phyloP scores from a whole-genome alignment of 2,888 invertebrate genomes.

The Archips crataeganus region DNA sequence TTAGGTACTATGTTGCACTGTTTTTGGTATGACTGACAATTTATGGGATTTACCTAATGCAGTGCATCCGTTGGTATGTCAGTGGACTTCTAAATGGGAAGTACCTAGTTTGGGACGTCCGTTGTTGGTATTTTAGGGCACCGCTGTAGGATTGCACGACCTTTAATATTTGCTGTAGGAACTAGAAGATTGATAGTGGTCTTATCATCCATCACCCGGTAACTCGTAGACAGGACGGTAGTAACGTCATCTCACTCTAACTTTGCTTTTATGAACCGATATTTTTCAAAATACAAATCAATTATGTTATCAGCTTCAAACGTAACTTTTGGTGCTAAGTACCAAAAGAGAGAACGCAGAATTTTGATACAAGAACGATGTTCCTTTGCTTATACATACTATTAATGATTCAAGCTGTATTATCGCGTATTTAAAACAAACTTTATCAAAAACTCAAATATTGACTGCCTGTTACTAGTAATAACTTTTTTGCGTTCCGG shows the following conservation, averaged over 20 bases:
- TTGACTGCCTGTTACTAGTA: too few species aligned
- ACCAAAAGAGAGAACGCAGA: too few species aligned
- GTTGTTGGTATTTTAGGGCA: neutral
- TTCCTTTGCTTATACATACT: too few species aligned
- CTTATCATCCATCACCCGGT: conserved; percentile 13
- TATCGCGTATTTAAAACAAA: too few species aligned
- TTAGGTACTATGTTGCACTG: neutral
- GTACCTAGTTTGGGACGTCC: conserved; percentile 20
- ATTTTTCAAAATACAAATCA: too few species aligned
- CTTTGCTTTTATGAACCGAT: neutral
- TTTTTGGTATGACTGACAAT: neutral
- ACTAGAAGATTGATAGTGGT: conserved; percentile 6
- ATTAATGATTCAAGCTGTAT: too few species aligned
- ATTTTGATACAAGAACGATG: too few species aligned
- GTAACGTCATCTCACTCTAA: neutral
- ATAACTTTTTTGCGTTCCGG: too few species aligned
- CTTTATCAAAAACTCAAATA: too few species aligned
- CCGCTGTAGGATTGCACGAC: neutral
- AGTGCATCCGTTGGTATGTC: conserved; percentile 24
- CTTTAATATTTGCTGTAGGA: conserved; percentile 3
- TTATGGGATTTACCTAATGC: conserved; percentile 28
- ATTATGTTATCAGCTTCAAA: too few species aligned
- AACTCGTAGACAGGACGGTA: neutral
- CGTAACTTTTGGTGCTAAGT: too few species aligned
- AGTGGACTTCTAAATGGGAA: conserved; percentile 34